phyloP scores from a whole-genome alignment of 2,797 vertebrate species.

The Eupleurogrammus muticus region DNA sequence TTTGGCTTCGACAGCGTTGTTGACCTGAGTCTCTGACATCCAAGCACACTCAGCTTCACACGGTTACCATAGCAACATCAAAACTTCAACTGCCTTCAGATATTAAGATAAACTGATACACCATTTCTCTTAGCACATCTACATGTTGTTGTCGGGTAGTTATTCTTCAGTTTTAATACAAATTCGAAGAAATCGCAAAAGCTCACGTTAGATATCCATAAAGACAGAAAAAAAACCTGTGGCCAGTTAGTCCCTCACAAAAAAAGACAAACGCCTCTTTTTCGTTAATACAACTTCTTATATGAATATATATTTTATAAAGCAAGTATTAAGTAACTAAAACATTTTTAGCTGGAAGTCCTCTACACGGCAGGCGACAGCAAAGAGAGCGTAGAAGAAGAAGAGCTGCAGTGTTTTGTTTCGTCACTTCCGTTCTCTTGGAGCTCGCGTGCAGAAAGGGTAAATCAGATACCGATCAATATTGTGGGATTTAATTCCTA shows the following conservation, averaged over 20 bases:
- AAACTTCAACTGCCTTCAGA: not conserved
- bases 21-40: constrained; percentile 5
- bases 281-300: too few species aligned
- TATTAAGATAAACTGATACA: not conserved
- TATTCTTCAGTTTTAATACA: not conserved
- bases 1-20: not conserved
- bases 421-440: constrained; percentile 30
- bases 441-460: constrained; percentile 2
- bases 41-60: not conserved
- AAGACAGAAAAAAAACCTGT: not conserved
- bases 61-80: constrained; percentile 52
- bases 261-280: too few species aligned
- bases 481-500: fast-evolving
- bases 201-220: not conserved
- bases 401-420: not conserved
- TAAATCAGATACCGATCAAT: not conserved
- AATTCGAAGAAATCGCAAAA: not conserved
- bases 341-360: not conserved
- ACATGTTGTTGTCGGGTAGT: not conserved
- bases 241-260: not conserved
- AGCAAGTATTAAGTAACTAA: not conserved
- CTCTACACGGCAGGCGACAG: constrained; percentile 49
- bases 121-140: not conserved
- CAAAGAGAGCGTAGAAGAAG: constrained; percentile 5
- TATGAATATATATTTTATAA: fast-evolving